phyloP scores from a whole-genome alignment of 2,888 invertebrate genomes.

The Diarsia mendica region DNA sequence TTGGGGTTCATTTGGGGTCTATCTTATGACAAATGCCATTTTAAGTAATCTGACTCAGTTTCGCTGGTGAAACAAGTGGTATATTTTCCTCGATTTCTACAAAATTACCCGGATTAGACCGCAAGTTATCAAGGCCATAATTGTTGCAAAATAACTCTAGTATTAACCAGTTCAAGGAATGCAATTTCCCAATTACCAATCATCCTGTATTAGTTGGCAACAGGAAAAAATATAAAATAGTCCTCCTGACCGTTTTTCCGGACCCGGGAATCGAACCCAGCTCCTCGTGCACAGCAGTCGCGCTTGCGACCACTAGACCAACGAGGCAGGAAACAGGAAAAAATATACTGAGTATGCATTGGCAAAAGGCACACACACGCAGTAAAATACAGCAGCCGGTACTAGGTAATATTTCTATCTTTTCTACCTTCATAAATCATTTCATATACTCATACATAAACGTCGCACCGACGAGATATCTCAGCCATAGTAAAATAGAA shows the following conservation, averaged over 20 bases:
- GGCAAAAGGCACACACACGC: neutral
- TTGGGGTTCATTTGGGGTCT: too few relatives aligned
- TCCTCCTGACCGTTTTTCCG: too few relatives aligned
- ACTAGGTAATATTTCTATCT: neutral
- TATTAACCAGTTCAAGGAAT: neutral
- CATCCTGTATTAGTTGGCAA: neutral
- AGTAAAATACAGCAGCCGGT: neutral
- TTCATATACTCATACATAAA: neutral
- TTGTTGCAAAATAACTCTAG: neutral
- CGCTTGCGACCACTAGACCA: too few relatives aligned
- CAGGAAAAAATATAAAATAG: too few relatives aligned
- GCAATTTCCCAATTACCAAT: neutral
- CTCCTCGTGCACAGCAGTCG: too few relatives aligned
- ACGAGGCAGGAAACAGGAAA: too few relatives aligned
- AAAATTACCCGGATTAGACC: too few relatives aligned
- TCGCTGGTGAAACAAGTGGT: too few relatives aligned
- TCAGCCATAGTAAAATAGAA: constrained; percentile 12
- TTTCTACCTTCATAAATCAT: constrained; percentile 13
- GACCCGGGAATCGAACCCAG: too few relatives aligned
- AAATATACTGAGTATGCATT: neutral
- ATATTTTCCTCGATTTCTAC: too few relatives aligned
- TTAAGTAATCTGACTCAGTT: too few relatives aligned
- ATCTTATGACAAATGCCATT: too few relatives aligned
- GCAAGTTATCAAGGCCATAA: neutral
- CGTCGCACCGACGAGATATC: neutral